A percentile compares a stretch with the other conserved stretches of the same genome.
Evolutionary conservation across 2,797 vertebrate species (phyloP).

Genomic region (Pagetopsis macropterus): DNA sequence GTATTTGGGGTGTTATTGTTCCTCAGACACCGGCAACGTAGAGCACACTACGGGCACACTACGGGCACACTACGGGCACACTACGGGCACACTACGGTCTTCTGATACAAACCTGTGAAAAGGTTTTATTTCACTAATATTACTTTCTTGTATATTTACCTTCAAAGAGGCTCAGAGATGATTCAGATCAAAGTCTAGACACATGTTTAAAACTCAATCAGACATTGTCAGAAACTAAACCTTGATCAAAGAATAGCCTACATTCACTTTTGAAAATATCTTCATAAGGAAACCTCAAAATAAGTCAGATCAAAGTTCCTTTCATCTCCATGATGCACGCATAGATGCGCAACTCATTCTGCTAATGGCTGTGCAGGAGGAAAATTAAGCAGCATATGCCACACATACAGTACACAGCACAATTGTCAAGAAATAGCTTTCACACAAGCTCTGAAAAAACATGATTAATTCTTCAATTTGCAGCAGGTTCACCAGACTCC

Average conservation of each 20-base stretch:
- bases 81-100: too few relatives aligned
- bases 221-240: slow-evolving; percentile 59
- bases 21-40: slow-evolving; percentile 23
- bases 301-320: slow-evolving; percentile 73
- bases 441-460: slow-evolving; percentile 1
- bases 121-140: slow-evolving; percentile 2
- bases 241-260: slow-evolving; percentile 62
- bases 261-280: slow-evolving; percentile 57
- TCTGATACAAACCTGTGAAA: slow-evolving; percentile 6
- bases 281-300: slow-evolving; percentile 67
- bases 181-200: slow-evolving; percentile 55
- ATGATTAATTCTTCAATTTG: slow-evolving; percentile 15
- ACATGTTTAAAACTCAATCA: slow-evolving; percentile 65
- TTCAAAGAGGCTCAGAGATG: slow-evolving; percentile 24
- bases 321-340: slow-evolving; percentile 58
- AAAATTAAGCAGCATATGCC: slow-evolving; percentile 36
- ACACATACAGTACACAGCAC: slow-evolving; percentile 21
- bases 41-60: too few relatives aligned
- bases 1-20: slow-evolving; percentile 2
- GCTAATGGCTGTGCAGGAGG: slow-evolving; percentile 44
- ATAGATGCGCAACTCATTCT: slow-evolving; percentile 46
- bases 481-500: not conserved
- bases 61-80: too few relatives aligned
- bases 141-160: slow-evolving; percentile 33
- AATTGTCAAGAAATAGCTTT: slow-evolving; percentile 14